Evolutionary conservation across 2,113 vertebrate species (phyloP).

Genomic region (Phyllostomus discolor): DNA sequence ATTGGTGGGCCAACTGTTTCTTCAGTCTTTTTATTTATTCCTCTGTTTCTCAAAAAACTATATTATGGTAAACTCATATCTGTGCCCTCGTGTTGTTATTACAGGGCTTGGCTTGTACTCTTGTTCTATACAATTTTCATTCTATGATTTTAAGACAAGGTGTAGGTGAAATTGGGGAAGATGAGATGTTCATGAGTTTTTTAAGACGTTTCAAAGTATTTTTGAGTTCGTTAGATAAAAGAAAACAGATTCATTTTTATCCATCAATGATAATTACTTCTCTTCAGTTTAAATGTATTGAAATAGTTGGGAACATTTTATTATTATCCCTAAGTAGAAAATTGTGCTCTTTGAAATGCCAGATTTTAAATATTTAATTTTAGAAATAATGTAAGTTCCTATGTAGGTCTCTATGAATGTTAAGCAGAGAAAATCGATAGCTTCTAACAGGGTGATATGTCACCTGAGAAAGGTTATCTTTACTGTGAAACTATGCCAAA

Average conservation of each 20-base stretch:
- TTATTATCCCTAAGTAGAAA: neutral
- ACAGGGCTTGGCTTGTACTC: neutral
- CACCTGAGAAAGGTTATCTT: neutral
- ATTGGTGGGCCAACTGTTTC: neutral
- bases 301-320: neutral
- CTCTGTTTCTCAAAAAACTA: neutral
- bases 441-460: neutral
- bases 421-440: conserved; percentile 16
- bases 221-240: neutral
- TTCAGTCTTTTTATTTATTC: neutral
- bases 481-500: neutral
- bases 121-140: neutral
- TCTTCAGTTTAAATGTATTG: neutral
- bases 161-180: neutral
- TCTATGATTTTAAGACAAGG: neutral
- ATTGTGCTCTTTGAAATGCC: conserved; percentile 3
- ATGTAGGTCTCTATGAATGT: neutral
- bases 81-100: neutral
- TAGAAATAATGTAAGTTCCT: neutral
- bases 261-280: neutral
- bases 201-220: neutral
- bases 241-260: neutral
- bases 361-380: conserved; percentile 47
- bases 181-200: neutral
- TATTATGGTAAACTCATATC: neutral